Base-by-base conservation (phyloP, 2,797 vertebrate genomes). In the Spheniscus humboldti region DNA sequence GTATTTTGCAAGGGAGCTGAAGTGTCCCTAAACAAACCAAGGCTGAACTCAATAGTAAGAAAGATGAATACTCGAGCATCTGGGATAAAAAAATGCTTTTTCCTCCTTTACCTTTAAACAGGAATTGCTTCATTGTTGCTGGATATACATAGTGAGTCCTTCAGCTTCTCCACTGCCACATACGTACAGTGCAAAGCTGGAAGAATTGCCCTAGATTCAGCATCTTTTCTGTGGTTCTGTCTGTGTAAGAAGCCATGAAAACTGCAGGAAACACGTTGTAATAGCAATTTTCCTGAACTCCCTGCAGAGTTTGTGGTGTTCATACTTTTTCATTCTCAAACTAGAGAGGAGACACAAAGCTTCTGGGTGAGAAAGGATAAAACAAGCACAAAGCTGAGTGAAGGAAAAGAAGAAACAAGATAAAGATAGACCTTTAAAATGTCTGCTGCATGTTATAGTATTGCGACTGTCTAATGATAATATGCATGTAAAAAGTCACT, bases 161-260 rank as follows among this genome's bases (percentile, higher is more conserved):
- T 86, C 76, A 73, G 60, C 69, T 84, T 92, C 76, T 50, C 66
- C 62, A 31, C 0, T 2, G 82, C 53, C 76, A 52, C 60, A 60
- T 71, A 28, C 23, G 18, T 33, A 57, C 5, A 68, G 50, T 37
- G 76, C 50, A 95, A 94, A 75, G 72, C 75, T 79, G 66, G 68
- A 92, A 81, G 87, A 66, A 74, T 28, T 96, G 93, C 55, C 86
- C 91, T 75, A 95, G 66, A 93, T 96, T 95, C 69, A 76, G n/a
- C 14, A 45, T 48, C 66, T 68, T 89, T 94, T 85, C 37, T 89
- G 39, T 68, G 2, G 1, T 77, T 92, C 76, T 57, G n/a, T 56
- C 91, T 88, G 39, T 53, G 60, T 87, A 68, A 91, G 85, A 94
- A 86, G 68, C 60, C 68, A 80, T 86, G 82, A 94, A 90, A 95